Evolutionary conservation across 1,140 invertebrate genomes (phyloP).

Genomic region (Nymphalis io): DNA sequence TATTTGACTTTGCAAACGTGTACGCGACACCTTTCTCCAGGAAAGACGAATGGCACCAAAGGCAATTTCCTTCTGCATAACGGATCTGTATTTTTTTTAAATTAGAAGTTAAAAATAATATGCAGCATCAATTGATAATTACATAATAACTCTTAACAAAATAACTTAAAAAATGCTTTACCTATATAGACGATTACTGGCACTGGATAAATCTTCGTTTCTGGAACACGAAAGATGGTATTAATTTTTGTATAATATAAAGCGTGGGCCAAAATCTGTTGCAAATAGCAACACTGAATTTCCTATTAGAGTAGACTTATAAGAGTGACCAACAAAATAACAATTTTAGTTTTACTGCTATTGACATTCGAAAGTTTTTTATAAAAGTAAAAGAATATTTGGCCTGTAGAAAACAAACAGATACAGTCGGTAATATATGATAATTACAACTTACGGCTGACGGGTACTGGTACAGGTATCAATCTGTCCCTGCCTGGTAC

Average conservation of each 20-base stretch:
- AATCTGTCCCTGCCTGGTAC: constrained; percentile 49
- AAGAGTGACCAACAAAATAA: too few relatives aligned
- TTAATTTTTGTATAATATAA: background rate
- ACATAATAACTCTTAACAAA: background rate
- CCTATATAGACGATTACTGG: background rate
- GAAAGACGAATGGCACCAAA: constrained; percentile 48
- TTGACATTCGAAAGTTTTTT: too few relatives aligned
- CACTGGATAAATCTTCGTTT: background rate
- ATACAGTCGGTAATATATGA: too few relatives aligned
- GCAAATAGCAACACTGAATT: background rate
- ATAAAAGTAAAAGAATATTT: too few relatives aligned
- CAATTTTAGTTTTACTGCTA: too few relatives aligned
- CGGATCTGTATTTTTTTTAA: constrained; percentile 42
- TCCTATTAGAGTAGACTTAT: too few relatives aligned
- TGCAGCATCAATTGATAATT: background rate
- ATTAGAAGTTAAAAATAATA: constrained; percentile 8
- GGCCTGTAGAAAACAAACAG: too few relatives aligned
- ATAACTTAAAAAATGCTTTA: background rate
- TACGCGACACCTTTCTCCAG: constrained; percentile 45
- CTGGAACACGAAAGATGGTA: background rate
- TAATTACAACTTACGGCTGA: constrained; percentile 30
- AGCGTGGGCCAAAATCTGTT: background rate
- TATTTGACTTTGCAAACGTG: constrained; percentile 61
- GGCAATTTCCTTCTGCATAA: constrained; percentile 52
- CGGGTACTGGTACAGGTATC: constrained; percentile 55